phyloP scores from a whole-genome alignment of 2,888 invertebrate species.

The Prosopocoilus inquinatus region DNA sequence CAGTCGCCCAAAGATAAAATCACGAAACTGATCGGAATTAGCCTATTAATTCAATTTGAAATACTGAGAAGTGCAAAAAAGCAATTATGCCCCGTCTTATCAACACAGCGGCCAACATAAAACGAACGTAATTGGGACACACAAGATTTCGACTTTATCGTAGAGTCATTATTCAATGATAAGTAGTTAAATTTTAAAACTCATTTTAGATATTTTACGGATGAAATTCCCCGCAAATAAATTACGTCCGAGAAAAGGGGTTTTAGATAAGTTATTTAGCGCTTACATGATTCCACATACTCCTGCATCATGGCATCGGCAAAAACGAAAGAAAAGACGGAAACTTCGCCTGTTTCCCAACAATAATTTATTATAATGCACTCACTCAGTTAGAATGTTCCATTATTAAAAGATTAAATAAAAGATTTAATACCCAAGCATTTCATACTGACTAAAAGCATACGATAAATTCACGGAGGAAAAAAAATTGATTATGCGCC shows the following conservation, averaged over 20 bases:
- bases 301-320: not conserved
- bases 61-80: not conserved
- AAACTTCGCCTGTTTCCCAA: not conserved
- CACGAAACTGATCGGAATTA: not conserved
- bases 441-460: too few species aligned
- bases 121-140: conserved; percentile 24
- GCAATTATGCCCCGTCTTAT: conserved; percentile 1
- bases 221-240: conserved; percentile 3
- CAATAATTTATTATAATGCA: not conserved
- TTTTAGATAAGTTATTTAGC: conserved; percentile 4
- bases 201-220: not conserved
- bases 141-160: conserved; percentile 1
- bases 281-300: not conserved
- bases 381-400: too few species aligned
- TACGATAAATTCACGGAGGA: too few species aligned
- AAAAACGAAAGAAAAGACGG: not conserved
- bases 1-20: too few species aligned
- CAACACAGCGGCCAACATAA: conserved; percentile 12
- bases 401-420: too few species aligned
- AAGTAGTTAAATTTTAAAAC: conserved; percentile 3
- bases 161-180: conserved; percentile 1
- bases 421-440: too few species aligned
- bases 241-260: not conserved
- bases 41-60: not conserved
- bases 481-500: too few species aligned